Percentiles rank a stretch among this genome's conserved stretches.
phyloP scores from a whole-genome alignment of 2,888 invertebrate genomes.

The Oasisia sp. region DNA sequence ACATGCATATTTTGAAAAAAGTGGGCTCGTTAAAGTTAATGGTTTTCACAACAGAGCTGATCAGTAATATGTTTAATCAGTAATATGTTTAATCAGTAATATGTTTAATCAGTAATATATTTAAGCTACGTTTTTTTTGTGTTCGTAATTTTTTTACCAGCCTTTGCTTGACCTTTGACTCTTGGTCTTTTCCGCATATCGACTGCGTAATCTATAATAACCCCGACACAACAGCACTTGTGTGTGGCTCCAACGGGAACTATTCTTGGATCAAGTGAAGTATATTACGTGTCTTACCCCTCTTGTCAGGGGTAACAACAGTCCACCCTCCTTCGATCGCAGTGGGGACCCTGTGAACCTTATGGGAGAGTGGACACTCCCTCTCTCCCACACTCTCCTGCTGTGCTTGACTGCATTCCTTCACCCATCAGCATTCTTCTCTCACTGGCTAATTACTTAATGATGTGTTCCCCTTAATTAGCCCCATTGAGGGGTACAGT shows the following conservation, averaged over 20 bases:
- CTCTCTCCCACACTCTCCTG: neutral
- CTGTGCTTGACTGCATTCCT: neutral
- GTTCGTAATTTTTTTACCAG: too few relatives aligned
- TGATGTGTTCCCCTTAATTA: neutral
- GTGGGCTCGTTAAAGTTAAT: too few relatives aligned
- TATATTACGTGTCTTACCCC: neutral
- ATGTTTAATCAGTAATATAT: too few relatives aligned
- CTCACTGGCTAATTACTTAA: neutral
- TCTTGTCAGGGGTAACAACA: neutral
- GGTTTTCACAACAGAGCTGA: too few relatives aligned
- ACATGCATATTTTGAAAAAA: too few relatives aligned
- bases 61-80: too few relatives aligned
- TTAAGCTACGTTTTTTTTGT: too few relatives aligned
- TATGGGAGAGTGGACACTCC: neutral
- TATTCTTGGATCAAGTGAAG: conserved; percentile 4
- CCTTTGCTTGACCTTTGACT: too few relatives aligned
- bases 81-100: too few relatives aligned
- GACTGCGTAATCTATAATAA: neutral
- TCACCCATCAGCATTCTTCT: neutral
- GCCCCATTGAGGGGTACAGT: neutral
- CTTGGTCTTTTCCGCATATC: too few relatives aligned
- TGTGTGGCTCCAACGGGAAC: neutral
- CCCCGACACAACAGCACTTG: neutral
- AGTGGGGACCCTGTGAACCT: neutral
- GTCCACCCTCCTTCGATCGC: neutral